These are phyloP conservation scores for Pygocentrus nattereri DNA, from an alignment of 2,797 vertebrate species.

Conservation along the genomic window DNA sequence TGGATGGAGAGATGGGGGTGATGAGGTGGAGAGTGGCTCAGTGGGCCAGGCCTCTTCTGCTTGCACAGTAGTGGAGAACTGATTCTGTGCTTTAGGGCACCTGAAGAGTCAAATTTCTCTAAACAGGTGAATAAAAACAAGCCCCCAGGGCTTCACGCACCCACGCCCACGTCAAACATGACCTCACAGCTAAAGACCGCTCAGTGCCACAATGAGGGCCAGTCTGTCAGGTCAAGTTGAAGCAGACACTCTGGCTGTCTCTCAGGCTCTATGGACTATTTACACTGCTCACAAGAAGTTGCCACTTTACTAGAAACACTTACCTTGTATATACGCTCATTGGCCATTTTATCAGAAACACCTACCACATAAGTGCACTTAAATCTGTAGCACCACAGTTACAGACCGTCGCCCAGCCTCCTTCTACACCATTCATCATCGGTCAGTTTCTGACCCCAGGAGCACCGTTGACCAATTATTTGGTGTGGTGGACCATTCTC, in stretches of 20 bases:
- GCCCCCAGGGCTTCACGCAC: background rate
- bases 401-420: too few relatives aligned
- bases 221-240: background rate
- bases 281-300: too few relatives aligned
- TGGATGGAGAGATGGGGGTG: conserved; percentile 25
- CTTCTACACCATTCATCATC: too few relatives aligned
- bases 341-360: background rate
- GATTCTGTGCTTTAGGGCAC: conserved; percentile 19
- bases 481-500: too few relatives aligned
- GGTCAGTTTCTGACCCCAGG: too few relatives aligned
- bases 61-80: conserved; percentile 45
- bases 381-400: too few relatives aligned
- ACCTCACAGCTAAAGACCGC: conserved; percentile 42
- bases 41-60: conserved; percentile 40
- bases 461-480: too few relatives aligned
- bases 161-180: conserved; percentile 32
- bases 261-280: too few relatives aligned
- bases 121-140: conserved; percentile 35
- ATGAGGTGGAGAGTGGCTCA: conserved; percentile 27
- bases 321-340: too few relatives aligned
- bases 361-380: background rate
- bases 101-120: conserved; percentile 42
- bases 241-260: background rate
- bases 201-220: background rate
- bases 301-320: too few relatives aligned